Evolutionary conservation across 2,797 vertebrate species (phyloP).

Genomic region (Mustela erminea): DNA sequence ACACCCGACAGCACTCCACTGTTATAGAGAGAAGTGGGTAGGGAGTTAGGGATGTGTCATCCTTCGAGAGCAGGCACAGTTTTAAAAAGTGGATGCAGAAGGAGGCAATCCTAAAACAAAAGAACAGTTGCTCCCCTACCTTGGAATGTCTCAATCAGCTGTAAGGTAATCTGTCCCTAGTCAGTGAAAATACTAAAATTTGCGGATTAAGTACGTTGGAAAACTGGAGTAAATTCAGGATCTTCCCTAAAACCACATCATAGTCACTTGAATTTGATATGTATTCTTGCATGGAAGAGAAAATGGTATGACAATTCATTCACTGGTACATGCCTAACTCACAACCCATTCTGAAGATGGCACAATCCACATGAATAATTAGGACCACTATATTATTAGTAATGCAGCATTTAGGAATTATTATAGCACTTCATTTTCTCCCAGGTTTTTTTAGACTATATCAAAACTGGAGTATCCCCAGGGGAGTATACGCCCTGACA

Average conservation of each 20-base stretch:
- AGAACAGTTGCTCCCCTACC: not conserved
- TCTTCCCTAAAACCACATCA: not conserved
- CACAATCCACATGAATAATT: not conserved
- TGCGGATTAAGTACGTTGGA: not conserved
- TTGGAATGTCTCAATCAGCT: not conserved
- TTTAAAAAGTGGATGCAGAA: conserved; percentile 34
- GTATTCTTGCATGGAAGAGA: not conserved
- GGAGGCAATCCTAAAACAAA: not conserved
- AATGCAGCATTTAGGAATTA: conserved; percentile 2
- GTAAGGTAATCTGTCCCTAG: not conserved
- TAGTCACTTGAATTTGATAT: not conserved
- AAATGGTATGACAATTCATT: not conserved
- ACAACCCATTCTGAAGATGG: not conserved
- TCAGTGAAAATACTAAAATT: not conserved
- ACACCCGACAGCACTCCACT: not conserved
- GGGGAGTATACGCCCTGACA: not conserved
- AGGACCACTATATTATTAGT: not conserved
- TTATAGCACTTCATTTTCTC: conserved; percentile 12
- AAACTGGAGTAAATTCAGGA: conserved; percentile 1
- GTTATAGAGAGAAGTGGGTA: not conserved
- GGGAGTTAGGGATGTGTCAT: not conserved
- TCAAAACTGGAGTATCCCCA: conserved; percentile 42
- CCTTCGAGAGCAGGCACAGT: not conserved
- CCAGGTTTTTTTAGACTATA: not conserved
- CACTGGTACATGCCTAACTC: not conserved